Evolutionary conservation across 2,888 invertebrate genomes (phyloP), one percentile per base, ranked within the genome.

Genomic region (Steinernema carpocapsae): DNA sequence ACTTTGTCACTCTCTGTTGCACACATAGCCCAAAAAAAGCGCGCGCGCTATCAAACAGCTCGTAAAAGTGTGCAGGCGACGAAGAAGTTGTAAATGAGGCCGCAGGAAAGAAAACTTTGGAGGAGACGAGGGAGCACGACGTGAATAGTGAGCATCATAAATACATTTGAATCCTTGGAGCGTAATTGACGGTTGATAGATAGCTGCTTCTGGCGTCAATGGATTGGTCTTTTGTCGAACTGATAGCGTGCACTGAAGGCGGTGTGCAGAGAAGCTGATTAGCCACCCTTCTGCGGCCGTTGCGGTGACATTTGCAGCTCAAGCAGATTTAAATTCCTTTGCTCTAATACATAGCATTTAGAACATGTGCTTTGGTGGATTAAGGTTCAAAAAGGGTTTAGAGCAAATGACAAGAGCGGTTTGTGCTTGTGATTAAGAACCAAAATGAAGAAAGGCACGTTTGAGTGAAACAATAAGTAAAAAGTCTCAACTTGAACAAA

Each of bases 101-200:
- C 37, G n/a, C 43, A 14, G 43, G 43, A 43, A 17, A 48, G 4
- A 4, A 48, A 48, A 17, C 48, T 48, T 19, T 14, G 48, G 4
- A 48, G 48, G 19, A 2, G n/a, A 48, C 14, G n/a, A 48, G 64
- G 64, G 64, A 64, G 32, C 10, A 17, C 22, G 64, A n/a, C 1
- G 64, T 37, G 64, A 26, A 64, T 32, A 64, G 64, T 64, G 32
- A 64, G 64, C 64, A 32, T 64, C 64, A 64, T 64, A 64, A 64
- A 64, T 64, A 64, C 64, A 64, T 64, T 32, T 64, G 56, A 56
- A 26, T 22, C 22, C 26, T 56, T 56, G 29, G 29, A 64, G 32
- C 64, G 37, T 64, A 64, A 32, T 64, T 64, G 64, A 64, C 64
- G 64, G 29, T 32, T 64, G 64, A 64, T 32, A 64, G 64, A 64